Conservation (phyloP, 2,888 invertebrate species). For the Leptopterna dolabrata region DNA sequence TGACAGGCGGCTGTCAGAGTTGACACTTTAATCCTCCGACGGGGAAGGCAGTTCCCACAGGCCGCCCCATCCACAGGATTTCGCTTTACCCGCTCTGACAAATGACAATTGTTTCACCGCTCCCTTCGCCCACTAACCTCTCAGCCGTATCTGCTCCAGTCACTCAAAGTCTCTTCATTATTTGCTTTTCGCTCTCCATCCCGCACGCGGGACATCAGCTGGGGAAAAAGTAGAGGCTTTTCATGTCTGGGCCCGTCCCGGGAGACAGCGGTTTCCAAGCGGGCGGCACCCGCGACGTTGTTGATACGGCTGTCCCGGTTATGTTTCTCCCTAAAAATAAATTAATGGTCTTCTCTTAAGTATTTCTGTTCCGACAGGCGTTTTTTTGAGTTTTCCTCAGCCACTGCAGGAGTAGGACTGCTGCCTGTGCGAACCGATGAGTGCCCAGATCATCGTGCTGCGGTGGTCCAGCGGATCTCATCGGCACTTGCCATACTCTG, state of each 20-base stretch:
- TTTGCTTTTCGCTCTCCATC: constrained; percentile 29
- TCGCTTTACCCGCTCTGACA: constrained; percentile 28
- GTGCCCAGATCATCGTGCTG: too few species aligned
- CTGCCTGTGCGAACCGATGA: too few species aligned
- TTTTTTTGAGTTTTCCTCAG: too few species aligned
- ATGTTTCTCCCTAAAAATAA: too few species aligned
- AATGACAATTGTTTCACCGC: constrained; percentile 47
- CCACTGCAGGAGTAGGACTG: too few species aligned
- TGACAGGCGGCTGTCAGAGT: constrained; percentile 48
- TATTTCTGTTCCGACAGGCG: too few species aligned
- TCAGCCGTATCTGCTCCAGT: constrained; percentile 19
- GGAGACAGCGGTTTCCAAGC: neutral
- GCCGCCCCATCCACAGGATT: constrained; percentile 28
- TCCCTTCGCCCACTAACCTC: neutral
- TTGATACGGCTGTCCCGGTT: too few species aligned
- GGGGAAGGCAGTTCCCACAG: neutral
- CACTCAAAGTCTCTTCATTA: constrained; percentile 41
- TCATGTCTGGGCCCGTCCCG: neutral
- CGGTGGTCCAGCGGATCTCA: too few species aligned
- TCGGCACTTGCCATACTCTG: too few species aligned
- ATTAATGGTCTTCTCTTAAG: too few species aligned
- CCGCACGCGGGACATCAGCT: neutral
- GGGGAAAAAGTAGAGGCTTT: constrained; percentile 9
- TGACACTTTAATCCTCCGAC: constrained; percentile 49
- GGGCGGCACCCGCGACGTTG: neutral